Conservation (phyloP, 2,797 vertebrate species). For the Halcyon badia region DNA sequence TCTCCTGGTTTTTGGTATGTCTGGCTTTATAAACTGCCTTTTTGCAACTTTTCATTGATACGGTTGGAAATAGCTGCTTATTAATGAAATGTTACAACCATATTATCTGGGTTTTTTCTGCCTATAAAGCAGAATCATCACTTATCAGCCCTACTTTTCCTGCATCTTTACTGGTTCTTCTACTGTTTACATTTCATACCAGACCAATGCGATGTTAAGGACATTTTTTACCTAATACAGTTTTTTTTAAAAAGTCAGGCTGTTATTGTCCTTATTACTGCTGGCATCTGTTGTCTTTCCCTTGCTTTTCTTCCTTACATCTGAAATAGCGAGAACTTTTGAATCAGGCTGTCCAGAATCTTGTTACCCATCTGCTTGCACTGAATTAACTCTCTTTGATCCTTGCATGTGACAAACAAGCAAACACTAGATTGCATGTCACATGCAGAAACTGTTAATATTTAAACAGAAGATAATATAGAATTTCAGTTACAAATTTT, state of each 20-base stretch:
- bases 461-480: neutral
- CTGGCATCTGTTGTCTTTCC: neutral
- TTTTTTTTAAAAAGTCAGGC: neutral
- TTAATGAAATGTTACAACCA: neutral
- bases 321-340: neutral
- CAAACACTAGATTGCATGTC: neutral
- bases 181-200: neutral
- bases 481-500: neutral
- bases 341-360: neutral
- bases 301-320: neutral
- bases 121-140: neutral
- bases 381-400: neutral
- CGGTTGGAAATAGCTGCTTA: neutral
- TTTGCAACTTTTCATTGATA: neutral
- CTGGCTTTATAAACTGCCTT: neutral
- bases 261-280: neutral
- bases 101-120: neutral
- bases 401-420: neutral
- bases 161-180: neutral
- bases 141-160: neutral
- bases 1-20: neutral
- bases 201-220: neutral
- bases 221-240: neutral
- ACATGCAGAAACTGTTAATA: neutral
- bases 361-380: neutral